These are phyloP conservation scores for Tanytarsus gracilentus DNA, from an alignment of 2,888 invertebrate species.

Conservation along the genomic window DNA sequence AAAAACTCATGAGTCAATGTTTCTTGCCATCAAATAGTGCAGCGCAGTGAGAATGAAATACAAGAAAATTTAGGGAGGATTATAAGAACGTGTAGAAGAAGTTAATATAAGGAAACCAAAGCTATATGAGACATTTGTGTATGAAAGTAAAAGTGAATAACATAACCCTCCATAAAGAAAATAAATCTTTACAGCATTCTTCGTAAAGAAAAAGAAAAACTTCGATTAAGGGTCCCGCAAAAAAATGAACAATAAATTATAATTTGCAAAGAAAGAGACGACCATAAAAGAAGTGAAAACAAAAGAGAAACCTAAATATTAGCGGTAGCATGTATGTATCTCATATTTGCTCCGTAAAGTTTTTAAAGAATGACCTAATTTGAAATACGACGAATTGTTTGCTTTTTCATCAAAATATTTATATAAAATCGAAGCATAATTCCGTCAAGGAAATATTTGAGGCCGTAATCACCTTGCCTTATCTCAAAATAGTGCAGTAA, in stretches of 20 bases:
- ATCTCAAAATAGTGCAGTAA: too few relatives aligned
- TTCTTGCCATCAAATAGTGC: too few relatives aligned
- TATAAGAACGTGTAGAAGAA: background rate
- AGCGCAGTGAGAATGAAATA: background rate
- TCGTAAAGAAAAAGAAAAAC: background rate
- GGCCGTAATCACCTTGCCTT: too few relatives aligned
- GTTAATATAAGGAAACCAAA: background rate
- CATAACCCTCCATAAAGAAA: background rate
- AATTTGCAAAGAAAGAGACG: background rate
- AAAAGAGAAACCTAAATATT: constrained; percentile 8
- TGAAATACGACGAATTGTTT: background rate
- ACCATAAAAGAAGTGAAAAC: background rate
- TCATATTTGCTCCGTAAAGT: background rate
- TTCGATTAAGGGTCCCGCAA: too few relatives aligned
- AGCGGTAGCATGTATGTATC: constrained; percentile 1
- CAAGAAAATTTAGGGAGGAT: background rate
- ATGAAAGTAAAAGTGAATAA: constrained; percentile 21
- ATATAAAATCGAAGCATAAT: too few relatives aligned
- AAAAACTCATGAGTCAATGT: too few relatives aligned
- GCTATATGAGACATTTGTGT: background rate
- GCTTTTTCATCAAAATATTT: constrained; percentile 4
- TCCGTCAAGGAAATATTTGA: too few relatives aligned
- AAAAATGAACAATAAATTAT: too few relatives aligned
- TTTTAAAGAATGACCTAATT: constrained; percentile 23
- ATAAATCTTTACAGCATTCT: background rate